Percentiles rank a stretch among this genome's conserved stretches.
These are phyloP conservation scores for Diadegma fenestrale DNA, from an alignment of 2,888 invertebrate genomes.

Conservation along the genomic window DNA sequence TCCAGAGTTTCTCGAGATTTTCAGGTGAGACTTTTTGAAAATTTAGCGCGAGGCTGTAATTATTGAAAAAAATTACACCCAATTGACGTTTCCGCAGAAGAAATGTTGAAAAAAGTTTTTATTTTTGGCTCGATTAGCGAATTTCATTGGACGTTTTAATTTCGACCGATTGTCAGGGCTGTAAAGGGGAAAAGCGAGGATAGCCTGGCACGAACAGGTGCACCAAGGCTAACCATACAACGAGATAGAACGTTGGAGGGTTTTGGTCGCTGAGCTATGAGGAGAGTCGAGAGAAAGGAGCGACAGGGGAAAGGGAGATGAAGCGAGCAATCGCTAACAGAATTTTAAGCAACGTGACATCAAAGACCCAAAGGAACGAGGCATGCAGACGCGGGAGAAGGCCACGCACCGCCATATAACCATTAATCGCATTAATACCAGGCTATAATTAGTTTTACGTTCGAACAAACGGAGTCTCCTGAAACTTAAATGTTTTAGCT, in stretches of 20 bases:
- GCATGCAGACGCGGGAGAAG: conserved; percentile 41
- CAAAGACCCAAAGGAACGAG: conserved; percentile 73
- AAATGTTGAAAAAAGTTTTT: conserved; percentile 3
- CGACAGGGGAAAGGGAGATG: conserved; percentile 11
- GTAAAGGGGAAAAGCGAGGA: conserved; percentile 1
- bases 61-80: background rate
- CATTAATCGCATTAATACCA: conserved; percentile 76
- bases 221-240: conserved; percentile 47
- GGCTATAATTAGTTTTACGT: conserved; percentile 75
- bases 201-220: conserved; percentile 51
- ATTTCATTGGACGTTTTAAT: conserved; percentile 29
- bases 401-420: conserved; percentile 61
- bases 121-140: background rate
- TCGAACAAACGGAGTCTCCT: conserved; percentile 52
- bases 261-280: conserved; percentile 38
- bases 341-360: conserved; percentile 74
- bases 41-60: background rate
- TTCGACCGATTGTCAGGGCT: background rate
- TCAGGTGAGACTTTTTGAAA: background rate
- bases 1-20: background rate
- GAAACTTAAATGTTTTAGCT: conserved; percentile 64
- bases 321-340: conserved; percentile 65
- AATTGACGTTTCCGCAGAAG: background rate
- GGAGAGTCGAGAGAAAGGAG: background rate
- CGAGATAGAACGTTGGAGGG: conserved; percentile 40